phyloP scores from a whole-genome alignment of 1,140 invertebrate genomes.

The Drosophila murphyi region DNA sequence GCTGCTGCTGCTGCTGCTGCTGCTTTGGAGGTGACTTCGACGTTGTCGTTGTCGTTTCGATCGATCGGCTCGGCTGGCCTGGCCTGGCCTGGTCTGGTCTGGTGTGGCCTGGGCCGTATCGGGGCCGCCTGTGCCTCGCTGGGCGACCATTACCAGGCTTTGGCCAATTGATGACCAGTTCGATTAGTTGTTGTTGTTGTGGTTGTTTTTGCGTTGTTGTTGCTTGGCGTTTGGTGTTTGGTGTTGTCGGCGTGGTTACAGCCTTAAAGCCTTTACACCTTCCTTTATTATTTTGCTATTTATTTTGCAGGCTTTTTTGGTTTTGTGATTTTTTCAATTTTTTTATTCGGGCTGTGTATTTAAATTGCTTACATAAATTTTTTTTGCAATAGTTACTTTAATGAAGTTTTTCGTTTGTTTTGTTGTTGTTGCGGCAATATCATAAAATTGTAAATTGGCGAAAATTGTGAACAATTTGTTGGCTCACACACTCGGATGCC shows the following conservation, averaged over 20 bases:
- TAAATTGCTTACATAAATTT: conserved; percentile 79
- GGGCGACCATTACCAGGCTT: conserved; percentile 79
- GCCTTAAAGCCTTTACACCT: conserved; percentile 79
- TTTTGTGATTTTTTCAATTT: conserved; percentile 47
- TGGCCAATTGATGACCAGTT: conserved; percentile 83
- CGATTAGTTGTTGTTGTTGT: conserved; percentile 76
- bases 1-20: conserved; percentile 28
- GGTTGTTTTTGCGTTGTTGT: conserved; percentile 29
- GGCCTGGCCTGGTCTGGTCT: conserved; percentile 24
- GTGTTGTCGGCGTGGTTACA: conserved; percentile 54
- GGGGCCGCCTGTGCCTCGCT: conserved; percentile 21
- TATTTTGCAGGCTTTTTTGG: conserved; percentile 39
- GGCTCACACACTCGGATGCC: conserved; percentile 20
- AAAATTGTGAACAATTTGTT: conserved; percentile 81
- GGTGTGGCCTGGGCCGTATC: conserved; percentile 13
- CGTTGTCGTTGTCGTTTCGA: conserved; percentile 68
- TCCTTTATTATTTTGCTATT: conserved; percentile 78
- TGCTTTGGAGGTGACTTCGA: conserved; percentile 60
- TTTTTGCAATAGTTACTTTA: conserved; percentile 77
- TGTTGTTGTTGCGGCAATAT: conserved; percentile 45
- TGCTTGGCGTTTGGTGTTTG: conserved; percentile 37
- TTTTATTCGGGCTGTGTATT: conserved; percentile 51
- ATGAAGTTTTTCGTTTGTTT: conserved; percentile 67
- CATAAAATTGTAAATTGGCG: conserved; percentile 81
- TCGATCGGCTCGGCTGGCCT: conserved; percentile 67